These are phyloP conservation scores for Upupa epops DNA, from an alignment of 2,113 vertebrate species.

Conservation along the genomic window DNA sequence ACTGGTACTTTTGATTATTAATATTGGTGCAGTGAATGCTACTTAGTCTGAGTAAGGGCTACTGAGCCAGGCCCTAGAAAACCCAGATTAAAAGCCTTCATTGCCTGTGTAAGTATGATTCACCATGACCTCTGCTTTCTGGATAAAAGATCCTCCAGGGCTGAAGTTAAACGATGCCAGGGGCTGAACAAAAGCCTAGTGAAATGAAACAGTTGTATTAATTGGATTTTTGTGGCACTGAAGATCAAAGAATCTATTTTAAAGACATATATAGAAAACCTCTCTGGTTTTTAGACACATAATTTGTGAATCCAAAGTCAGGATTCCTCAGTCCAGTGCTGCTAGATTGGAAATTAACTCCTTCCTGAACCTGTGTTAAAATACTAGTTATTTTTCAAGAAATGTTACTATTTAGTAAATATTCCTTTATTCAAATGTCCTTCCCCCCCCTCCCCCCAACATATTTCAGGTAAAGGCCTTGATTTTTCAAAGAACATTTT, in stretches of 20 bases:
- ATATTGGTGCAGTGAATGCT: constrained; percentile 9
- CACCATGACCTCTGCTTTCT: neutral
- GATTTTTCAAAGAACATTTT: neutral
- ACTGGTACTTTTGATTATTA: neutral
- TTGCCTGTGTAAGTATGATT: constrained; percentile 26
- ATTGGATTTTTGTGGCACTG: neutral
- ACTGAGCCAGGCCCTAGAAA: constrained; percentile 19
- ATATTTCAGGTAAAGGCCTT: neutral
- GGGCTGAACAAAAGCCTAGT: neutral
- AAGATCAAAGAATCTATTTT: neutral
- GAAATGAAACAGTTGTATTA: constrained; percentile 30
- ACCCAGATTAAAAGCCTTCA: constrained; percentile 5
- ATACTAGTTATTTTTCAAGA: neutral
- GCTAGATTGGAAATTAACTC: neutral
- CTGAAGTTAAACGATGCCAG: neutral
- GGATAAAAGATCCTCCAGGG: neutral
- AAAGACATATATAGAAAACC: neutral
- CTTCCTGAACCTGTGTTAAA: neutral
- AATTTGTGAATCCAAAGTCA: neutral
- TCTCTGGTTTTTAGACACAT: neutral
- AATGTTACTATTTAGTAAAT: no score
- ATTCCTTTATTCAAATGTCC: no score
- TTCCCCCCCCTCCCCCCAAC: no score
- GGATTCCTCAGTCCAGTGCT: neutral
- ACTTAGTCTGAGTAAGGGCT: constrained; percentile 27